Evolutionary conservation across 2,113 vertebrate genomes (phyloP), one percentile per base, ranked within the genome.

Genomic region (Typhlomys cinereus): DNA sequence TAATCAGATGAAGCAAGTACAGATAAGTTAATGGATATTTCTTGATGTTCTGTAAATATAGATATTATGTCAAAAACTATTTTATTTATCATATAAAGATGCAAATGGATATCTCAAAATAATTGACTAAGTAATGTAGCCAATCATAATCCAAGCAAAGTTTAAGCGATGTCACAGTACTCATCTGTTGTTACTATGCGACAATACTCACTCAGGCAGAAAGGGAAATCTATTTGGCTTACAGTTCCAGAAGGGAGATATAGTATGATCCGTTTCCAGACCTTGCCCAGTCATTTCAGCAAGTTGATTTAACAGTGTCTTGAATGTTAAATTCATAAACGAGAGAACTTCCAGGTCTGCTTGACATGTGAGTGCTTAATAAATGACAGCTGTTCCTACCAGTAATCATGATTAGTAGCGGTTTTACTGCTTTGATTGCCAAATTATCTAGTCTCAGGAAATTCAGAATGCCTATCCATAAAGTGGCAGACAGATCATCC

Each of bases 381-480:
- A 46, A 81, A 34, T 9, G 20, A 71, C 17, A 76, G 17, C 20
- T 73, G 25, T 62, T 94, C 44, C 88, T 39, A 31, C 3, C 21
- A 48, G 75, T 54, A 71, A 11, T 89, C 48, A 75, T 5, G 15
- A 57, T 1, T 41, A 52, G 57, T 48, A 36, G 41, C 52, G 5
- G n/a, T 69, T 83, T 91, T 82, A 75, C 74, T 89, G 52, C 15
- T 39, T 62, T 34, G 5, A 39, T 5, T 73, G 61, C n/a, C 17
- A 71, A 78, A 73, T 69, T 80, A 44, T 83, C 36, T 85, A 27
- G 67, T 90, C 71, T 94, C 67, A 73, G 81, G 36, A 44, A 89
- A 71, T 2, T 52, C 36, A 21, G 76, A 67, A 6, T 74, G 85
- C 89, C 59, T 66, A 83, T 81, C n/a, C 67, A 90, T 44, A 88